phyloP scores from a whole-genome alignment of 2,797 vertebrate genomes.

The Trachurus trachurus region DNA sequence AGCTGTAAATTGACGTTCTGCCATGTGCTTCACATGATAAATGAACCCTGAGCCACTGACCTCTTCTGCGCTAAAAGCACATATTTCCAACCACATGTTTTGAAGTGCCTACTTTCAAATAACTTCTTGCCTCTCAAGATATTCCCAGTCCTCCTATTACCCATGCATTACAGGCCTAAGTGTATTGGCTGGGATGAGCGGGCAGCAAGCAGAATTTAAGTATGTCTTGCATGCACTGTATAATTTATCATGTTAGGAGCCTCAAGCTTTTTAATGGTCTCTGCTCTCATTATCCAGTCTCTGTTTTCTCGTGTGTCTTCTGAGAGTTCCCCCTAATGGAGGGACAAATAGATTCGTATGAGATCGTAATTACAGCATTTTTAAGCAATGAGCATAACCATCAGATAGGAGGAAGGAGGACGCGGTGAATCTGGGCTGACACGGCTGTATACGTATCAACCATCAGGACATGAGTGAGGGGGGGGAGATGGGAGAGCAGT shows the following conservation, averaged over 20 bases:
- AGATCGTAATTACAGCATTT: constrained; percentile 81
- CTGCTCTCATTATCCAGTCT: constrained; percentile 79
- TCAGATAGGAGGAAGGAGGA: constrained; percentile 62
- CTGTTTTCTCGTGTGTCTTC: constrained; percentile 71
- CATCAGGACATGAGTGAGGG: constrained; percentile 30
- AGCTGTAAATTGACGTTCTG: constrained; percentile 41
- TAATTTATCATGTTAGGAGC: constrained; percentile 82
- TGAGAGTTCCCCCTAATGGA: constrained; percentile 77
- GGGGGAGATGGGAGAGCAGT: constrained; percentile 26
- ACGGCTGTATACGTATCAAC: constrained; percentile 10
- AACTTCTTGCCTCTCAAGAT: constrained; percentile 67
- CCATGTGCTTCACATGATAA: constrained; percentile 59
- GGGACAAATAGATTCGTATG: constrained; percentile 78
- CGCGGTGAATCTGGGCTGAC: constrained; percentile 48
- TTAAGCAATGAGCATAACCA: constrained; percentile 65
- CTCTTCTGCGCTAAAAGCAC: constrained; percentile 51
- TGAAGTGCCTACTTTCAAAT: constrained; percentile 66
- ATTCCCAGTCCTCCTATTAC: constrained; percentile 80
- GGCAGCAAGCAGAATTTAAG: constrained; percentile 77
- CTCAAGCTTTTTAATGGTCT: constrained; percentile 79
- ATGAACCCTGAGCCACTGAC: constrained; percentile 52
- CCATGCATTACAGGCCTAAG: constrained; percentile 80
- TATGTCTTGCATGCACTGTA: constrained; percentile 77
- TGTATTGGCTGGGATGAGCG: constrained; percentile 72
- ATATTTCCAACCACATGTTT: constrained; percentile 52